Evolutionary conservation across 2,888 invertebrate species (phyloP), one percentile per base, ranked within the genome.

Genomic region (Dryadula phaetusa): DNA sequence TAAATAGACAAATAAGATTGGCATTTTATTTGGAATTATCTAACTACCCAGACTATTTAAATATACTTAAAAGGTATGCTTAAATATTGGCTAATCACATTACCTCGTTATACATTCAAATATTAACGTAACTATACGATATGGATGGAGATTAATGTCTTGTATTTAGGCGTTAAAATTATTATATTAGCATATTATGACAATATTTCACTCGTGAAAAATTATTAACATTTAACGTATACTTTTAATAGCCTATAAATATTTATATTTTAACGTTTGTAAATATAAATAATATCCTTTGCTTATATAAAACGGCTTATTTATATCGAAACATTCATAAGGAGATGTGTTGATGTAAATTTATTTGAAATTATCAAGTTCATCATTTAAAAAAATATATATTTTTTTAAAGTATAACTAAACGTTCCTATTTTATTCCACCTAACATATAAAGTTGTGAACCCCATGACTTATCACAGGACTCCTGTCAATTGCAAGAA

Each of bases 21-120:
- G 40, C 25, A 62, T 22, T 47, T 34, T 46, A 32, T 46, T 14
- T 53, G 16, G 25, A 52, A 16, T 54, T 46, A 46, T 64, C 25
- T 25, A 40, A 37, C 14, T 22, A 40, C 22, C 37, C 40, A 16
- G 10, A 37, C 12, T 25, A 37, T n/a, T 4, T 22, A 37, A 8
- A 22, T 3, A 12, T 37, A n/a, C 22, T 25, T 37, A 34, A 54
- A 56, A n/a, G 22, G 34, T 20, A 34, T 56, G 10, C n/a, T 16
- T 58, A 58, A 40, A 64, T 58, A 58, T 47, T 46, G 46, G 20
- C 34, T 37, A 40, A 64, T 6, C 28, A 28, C 40, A 49, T 64
- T 58, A 64, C 64, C 64, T 40, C 7, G 18, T 47, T 64, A 47
- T 18, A 37, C 12, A 28, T 32, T 52, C 22, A 63, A 53, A 12